Evolutionary conservation across 30 jellyfish, hydroid and myxozoan species (phyloP).

Genomic region (Chironex yamaguchii): DNA sequence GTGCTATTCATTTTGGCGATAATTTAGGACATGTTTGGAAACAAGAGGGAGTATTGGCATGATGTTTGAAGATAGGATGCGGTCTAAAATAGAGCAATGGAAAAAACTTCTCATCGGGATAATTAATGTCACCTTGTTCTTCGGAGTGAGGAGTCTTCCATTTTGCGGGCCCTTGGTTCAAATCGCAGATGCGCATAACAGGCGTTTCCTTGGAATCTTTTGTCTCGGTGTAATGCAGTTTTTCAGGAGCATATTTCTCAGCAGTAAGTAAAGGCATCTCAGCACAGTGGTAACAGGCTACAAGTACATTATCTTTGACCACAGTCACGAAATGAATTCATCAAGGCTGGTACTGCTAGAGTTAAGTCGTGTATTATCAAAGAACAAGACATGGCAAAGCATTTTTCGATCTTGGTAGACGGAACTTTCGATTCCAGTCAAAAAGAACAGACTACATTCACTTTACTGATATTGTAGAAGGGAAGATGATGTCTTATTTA

Average conservation of each 20-base stretch:
- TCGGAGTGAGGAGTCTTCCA: conserved; percentile 56
- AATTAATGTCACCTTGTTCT: conserved; percentile 45
- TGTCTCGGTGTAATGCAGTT: background rate
- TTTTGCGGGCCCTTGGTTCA: conserved; percentile 60
- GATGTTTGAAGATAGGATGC: conserved; percentile 41
- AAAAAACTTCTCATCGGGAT: conserved; percentile 46
- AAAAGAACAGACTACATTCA: background rate
- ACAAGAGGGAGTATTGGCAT: background rate
- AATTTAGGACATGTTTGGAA: conserved; percentile 36
- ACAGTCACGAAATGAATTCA: background rate
- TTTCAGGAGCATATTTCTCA: background rate
- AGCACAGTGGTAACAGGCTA: background rate
- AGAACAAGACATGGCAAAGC: background rate
- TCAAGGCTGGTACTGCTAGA: background rate
- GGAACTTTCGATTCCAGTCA: background rate
- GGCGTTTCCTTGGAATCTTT: conserved; percentile 32
- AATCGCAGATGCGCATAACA: conserved; percentile 47
- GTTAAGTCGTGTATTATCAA: background rate
- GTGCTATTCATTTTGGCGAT: conserved; percentile 51
- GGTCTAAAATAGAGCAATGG: conserved; percentile 66
- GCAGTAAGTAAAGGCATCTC: background rate
- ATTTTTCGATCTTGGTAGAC: background rate
- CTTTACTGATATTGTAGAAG: background rate
- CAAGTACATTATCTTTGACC: background rate
- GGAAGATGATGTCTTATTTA: background rate